phyloP scores from a whole-genome alignment of 2,797 vertebrate genomes.

The Megalops cyprinoides region DNA sequence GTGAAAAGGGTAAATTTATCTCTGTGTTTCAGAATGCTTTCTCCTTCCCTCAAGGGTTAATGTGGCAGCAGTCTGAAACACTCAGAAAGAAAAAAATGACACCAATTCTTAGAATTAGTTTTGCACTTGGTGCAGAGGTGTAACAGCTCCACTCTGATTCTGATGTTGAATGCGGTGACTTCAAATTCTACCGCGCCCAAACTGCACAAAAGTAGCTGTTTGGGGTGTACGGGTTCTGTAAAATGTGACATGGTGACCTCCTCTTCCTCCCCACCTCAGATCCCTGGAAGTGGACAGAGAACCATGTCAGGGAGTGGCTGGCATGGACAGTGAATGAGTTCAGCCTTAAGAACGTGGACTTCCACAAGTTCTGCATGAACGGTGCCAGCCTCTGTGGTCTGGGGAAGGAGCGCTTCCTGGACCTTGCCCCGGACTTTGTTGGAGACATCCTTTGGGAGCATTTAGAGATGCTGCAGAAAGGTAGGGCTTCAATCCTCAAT shows the following conservation, averaged over 20 bases:
- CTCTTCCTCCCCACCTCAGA: conserved; percentile 68
- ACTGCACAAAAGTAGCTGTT: no score
- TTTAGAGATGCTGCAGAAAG: conserved; percentile 97
- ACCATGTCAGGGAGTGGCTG: conserved; percentile 92
- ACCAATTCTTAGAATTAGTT: no score
- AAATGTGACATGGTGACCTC: neutral
- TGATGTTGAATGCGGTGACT: no score
- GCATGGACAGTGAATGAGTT: conserved; percentile 98
- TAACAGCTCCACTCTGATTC: no score
- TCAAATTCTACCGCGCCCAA: no score
- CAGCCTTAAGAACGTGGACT: conserved; percentile 95
- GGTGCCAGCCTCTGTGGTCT: conserved; percentile 91
- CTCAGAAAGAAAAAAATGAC: no score
- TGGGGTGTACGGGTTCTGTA: neutral
- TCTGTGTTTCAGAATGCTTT: no score
- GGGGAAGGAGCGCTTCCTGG: conserved; percentile 96
- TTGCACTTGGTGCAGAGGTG: no score
- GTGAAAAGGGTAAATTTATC: no score
- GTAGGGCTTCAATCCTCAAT: conserved; percentile 69
- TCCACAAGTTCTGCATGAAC: conserved; percentile 94
- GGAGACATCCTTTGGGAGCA: conserved; percentile 99
- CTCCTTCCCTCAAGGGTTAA: no score
- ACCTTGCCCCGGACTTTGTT: conserved; percentile 96
- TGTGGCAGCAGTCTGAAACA: no score
- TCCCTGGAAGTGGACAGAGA: conserved; percentile 94